Evolutionary conservation across 2,888 invertebrate genomes (phyloP), one percentile per base, ranked within the genome.

Genomic region (Pecten maximus): DNA sequence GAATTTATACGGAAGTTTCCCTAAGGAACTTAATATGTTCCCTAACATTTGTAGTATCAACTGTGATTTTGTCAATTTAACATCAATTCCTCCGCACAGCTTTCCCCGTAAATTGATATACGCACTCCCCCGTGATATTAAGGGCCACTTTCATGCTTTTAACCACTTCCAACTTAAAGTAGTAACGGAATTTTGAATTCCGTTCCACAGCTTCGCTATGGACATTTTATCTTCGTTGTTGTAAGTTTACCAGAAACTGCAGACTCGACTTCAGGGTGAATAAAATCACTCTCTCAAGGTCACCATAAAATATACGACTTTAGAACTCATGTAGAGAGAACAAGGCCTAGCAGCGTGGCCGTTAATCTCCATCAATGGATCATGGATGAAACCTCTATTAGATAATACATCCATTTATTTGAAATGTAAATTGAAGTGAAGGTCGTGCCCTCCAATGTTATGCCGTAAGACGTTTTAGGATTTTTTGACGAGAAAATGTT

Each of bases 371-470:
- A 74, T 74, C 74, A 74, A 28, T 28, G 6, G 35, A 74, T 35
- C 28, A 16, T 0, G 35, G 16, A 35, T 74, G 74, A 74, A 28
- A 23, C 74, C 28, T 74, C 35, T 74, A 74, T 74, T 74, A 35
- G 74, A 74, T 74, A 74, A 74, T 74, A 74, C 74, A 28, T 28
- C 74, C 74, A 35, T 74, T 74, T 74, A 74, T 74, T 74, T 35
- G 28, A 74, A 74, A 74, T 35, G 35, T 23, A 74, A 28, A 74
- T 74, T 74, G 35, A 35, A 74, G 35, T 74, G 74, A 74, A 74
- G 74, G 35, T 74, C 74, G 28, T 74, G 74, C 28, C 74, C 74
- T 74, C 35, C 23, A 74, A 74, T 74, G 28, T 10, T 74, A 74
- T 0, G 10, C 16, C 35, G 2, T 74, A 28, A 74, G 35, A 74